Conservation (phyloP, 1,140 invertebrate genomes). For the Lepidurus apus region DNA sequence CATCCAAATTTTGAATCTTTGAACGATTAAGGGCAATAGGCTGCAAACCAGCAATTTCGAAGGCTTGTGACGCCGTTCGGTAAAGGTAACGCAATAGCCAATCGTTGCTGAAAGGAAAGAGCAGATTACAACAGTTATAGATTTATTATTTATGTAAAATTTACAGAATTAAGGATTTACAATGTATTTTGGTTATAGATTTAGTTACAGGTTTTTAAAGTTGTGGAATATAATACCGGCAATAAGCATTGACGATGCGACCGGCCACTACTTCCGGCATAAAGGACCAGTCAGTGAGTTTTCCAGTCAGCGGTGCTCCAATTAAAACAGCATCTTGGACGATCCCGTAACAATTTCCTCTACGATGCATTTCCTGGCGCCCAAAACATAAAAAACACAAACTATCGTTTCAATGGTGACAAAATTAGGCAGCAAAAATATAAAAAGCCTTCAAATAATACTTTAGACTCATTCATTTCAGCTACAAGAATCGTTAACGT, state of each 20-base stretch:
- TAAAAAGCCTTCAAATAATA: slow-evolving; percentile 26
- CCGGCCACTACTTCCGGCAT: slow-evolving; percentile 56
- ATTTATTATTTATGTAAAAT: neutral
- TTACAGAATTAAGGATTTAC: neutral
- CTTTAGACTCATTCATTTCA: no score
- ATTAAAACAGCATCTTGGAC: slow-evolving; percentile 65
- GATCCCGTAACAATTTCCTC: slow-evolving; percentile 56
- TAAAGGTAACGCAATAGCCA: slow-evolving; percentile 66
- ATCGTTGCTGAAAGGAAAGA: slow-evolving; percentile 48
- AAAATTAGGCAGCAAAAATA: neutral
- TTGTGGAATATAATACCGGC: slow-evolving; percentile 45
- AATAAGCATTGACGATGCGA: slow-evolving; percentile 62
- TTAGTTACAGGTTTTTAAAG: neutral
- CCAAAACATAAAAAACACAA: slow-evolving; percentile 30
- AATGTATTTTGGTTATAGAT: neutral
- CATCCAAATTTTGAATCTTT: slow-evolving; percentile 57
- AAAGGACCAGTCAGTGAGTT: slow-evolving; percentile 52
- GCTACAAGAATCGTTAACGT: neutral
- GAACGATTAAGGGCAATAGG: slow-evolving; percentile 52
- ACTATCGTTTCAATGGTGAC: slow-evolving; percentile 16
- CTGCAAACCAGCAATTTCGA: slow-evolving; percentile 57
- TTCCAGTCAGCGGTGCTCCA: slow-evolving; percentile 59
- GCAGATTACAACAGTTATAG: slow-evolving; percentile 22
- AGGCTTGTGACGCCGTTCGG: slow-evolving; percentile 54
- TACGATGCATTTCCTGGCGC: slow-evolving; percentile 50